Evolutionary conservation across 2,113 vertebrate genomes (phyloP), one percentile per base, ranked within the genome.

Genomic region (Rana temporaria): DNA sequence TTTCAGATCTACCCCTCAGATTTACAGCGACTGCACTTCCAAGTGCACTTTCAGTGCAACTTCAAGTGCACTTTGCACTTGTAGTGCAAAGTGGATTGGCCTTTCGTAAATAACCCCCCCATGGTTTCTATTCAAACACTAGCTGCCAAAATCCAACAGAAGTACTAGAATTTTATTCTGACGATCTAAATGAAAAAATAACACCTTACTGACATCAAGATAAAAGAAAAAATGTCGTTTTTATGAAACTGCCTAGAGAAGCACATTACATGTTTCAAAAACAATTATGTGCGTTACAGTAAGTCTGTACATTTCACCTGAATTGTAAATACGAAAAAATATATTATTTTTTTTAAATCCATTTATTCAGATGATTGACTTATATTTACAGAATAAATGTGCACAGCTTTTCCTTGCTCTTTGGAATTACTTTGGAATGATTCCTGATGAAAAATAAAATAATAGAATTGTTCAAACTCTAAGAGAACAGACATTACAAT

Each of bases 351-450:
- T 74, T 78, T 22, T 20, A 56, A 57, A 34, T 65, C 64, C 19
- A 79, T 79, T 79, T 55, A 56, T 79, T 66, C 22, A 26, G 20
- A 55, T 78, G 42, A 66, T 79, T 78, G 76, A 22, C 52, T 65
- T 65, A n/a, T 66, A 55, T 65, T 78, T 78, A 66, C 75, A 55
- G 75, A 78, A 55, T 78, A 26, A 65, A 52, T 78, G 62, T 66
- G 22, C 22, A 32, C 2, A 65, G 75, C 48, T 20, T 78, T 77
- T 30, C 42, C 75, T 66, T 53, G 34, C 38, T 57, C 48, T n/a
- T 55, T 30, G 24, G 26, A 57, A 56, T 67, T 67, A 79, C 63
- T 20, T 56, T 68, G 64, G 64, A 79, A 67, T 56, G 20, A 67
- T 55, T 79, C 18, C 24, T 26, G 48, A 66, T 11, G 12, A 67